These are phyloP conservation scores for Erinaceus europaeus DNA, from an alignment of 2,113 vertebrate genomes.

Conservation along the genomic window DNA sequence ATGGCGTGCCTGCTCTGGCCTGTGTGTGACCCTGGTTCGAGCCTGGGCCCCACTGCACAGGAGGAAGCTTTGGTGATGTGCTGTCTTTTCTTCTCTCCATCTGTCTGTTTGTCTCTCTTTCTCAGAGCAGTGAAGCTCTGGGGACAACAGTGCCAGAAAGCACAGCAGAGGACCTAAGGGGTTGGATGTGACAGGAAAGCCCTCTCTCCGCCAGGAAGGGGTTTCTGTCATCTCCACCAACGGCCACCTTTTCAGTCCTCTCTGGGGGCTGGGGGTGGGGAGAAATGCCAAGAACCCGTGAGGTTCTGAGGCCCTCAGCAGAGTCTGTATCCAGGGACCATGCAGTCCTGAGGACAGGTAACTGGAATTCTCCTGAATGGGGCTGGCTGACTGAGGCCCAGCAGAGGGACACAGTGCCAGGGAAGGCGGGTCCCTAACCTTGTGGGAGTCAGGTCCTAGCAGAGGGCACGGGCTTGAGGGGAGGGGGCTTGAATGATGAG, in stretches of 20 bases:
- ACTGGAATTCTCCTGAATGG: constrained; percentile 5
- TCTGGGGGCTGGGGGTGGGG: background rate
- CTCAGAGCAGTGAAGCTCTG: no score
- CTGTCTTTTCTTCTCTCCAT: no score
- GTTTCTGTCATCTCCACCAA: background rate
- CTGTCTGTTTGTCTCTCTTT: no score
- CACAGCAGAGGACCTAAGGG: background rate
- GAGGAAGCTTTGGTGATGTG: no score
- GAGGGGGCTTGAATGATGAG: background rate
- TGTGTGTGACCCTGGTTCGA: no score
- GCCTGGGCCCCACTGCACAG: no score
- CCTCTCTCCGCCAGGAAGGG: no score
- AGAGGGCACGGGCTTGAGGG: background rate
- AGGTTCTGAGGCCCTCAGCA: background rate
- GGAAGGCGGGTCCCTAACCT: background rate
- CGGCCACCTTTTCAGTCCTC: background rate
- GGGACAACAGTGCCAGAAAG: no score
- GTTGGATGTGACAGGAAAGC: background rate
- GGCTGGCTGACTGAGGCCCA: background rate
- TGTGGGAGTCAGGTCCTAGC: background rate
- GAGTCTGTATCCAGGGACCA: background rate
- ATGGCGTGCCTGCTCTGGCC: no score
- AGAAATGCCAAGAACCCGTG: constrained; percentile 1
- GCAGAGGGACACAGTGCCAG: no score
- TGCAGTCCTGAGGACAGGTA: background rate